Evolutionary conservation across 2,888 invertebrate genomes (phyloP).

Genomic region (Pediacus dermestoides): DNA sequence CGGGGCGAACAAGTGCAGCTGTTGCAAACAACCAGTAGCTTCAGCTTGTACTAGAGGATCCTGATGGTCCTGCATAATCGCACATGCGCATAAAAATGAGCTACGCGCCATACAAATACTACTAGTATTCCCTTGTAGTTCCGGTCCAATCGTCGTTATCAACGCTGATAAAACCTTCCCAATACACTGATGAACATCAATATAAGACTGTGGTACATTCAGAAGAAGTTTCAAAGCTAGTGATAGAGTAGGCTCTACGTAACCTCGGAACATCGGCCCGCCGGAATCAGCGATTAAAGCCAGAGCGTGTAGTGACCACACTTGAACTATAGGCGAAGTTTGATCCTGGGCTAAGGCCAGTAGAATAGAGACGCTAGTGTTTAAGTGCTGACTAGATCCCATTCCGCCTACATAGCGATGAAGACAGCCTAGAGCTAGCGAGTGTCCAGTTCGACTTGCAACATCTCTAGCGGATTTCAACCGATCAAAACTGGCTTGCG

Average conservation of each 20-base stretch:
- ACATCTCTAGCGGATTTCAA: conserved; percentile 84
- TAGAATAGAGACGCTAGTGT: conserved; percentile 90
- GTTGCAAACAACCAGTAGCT: conserved; percentile 93
- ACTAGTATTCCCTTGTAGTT: conserved; percentile 81
- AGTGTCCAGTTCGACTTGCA: conserved; percentile 80
- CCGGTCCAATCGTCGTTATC: conserved; percentile 97
- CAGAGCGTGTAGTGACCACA: conserved; percentile 95
- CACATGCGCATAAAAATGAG: conserved; percentile 89
- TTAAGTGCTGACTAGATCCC: conserved; percentile 92
- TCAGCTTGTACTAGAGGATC: conserved; percentile 93
- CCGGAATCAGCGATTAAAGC: conserved; percentile 96
- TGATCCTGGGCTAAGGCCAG: conserved; percentile 92
- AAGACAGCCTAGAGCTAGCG: conserved; percentile 90
- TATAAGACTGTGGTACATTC: conserved; percentile 84
- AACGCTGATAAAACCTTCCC: conserved; percentile 91
- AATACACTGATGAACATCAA: conserved; percentile 89
- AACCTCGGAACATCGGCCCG: conserved; percentile 97
- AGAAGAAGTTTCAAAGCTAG: conserved; percentile 85
- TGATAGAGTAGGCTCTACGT: conserved; percentile 91
- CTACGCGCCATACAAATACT: conserved; percentile 73
- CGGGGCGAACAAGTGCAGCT: conserved; percentile 96
- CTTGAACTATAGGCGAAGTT: conserved; percentile 92
- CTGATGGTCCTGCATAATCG: conserved; percentile 84
- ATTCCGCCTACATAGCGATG: conserved; percentile 94
- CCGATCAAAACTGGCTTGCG: conserved; percentile 85